phyloP scores from a whole-genome alignment of 1,140 invertebrate species.

The Aporrectodea caliginosa region DNA sequence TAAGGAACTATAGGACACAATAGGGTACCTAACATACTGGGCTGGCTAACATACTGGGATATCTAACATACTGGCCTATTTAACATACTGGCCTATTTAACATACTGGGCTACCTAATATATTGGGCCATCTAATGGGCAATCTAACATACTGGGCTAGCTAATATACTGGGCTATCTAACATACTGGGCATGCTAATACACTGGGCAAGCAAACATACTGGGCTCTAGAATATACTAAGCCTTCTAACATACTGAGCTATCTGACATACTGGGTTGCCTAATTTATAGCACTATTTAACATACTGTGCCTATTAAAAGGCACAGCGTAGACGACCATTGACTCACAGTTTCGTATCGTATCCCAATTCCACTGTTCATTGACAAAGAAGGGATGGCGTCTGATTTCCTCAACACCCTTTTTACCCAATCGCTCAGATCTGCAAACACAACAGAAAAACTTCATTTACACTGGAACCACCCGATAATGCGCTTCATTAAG shows the following conservation, averaged over 20 bases:
- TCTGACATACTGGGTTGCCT: background rate
- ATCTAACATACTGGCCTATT: background rate
- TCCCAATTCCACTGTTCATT: constrained; percentile 98
- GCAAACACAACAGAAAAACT: constrained; percentile 22
- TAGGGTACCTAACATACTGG: too few species aligned
- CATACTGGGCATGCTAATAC: background rate
- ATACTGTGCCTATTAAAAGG: background rate
- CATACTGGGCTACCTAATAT: background rate
- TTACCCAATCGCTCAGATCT: constrained; percentile 81
- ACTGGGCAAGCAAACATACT: background rate
- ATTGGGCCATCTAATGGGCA: background rate
- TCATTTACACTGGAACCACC: background rate
- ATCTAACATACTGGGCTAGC: too few species aligned
- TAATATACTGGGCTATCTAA: background rate
- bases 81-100: background rate
- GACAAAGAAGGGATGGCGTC: constrained; percentile 87
- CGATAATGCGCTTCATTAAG: background rate
- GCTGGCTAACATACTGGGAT: background rate
- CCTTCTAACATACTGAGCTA: background rate
- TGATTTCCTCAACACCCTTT: constrained; percentile 93
- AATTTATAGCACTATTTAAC: constrained; percentile 3
- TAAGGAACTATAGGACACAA: too few species aligned
- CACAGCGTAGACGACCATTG: too few species aligned
- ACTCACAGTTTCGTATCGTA: constrained; percentile 68
- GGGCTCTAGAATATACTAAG: background rate